Evolutionary conservation across 2,113 vertebrate genomes (phyloP).

Genomic region (Zapornia atra): DNA sequence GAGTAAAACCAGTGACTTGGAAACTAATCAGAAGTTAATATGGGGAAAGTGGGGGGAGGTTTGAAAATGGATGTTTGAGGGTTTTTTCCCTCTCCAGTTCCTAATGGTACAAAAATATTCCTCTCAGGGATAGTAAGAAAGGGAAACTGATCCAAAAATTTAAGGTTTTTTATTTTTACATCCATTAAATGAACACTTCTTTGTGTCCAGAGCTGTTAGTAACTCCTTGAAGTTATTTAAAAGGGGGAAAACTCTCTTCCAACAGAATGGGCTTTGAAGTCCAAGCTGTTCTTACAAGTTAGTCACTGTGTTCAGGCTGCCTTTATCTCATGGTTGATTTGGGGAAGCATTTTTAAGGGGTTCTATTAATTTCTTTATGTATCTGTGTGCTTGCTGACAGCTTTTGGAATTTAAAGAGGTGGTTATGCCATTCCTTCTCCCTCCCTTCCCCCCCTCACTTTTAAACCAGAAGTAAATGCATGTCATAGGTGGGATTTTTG

Average conservation of each 20-base stretch:
- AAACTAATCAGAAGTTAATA: background rate
- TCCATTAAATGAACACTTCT: background rate
- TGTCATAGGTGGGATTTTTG: background rate
- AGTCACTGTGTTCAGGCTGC: background rate
- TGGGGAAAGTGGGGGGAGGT: fast-evolving
- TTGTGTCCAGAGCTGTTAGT: background rate
- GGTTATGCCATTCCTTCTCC: background rate
- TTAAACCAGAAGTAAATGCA: background rate
- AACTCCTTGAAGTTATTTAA: background rate
- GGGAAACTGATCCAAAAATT: background rate
- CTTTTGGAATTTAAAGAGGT: background rate
- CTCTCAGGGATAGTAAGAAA: background rate
- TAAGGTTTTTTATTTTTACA: background rate
- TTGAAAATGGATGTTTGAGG: background rate
- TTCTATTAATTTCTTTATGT: background rate
- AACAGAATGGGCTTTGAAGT: background rate
- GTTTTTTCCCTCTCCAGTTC: background rate
- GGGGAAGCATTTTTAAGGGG: background rate
- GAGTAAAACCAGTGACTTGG: background rate
- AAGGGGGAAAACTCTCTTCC: background rate
- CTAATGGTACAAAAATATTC: background rate
- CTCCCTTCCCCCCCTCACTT: fast-evolving
- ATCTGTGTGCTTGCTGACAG: background rate
- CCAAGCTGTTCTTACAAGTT: background rate
- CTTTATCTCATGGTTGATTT: background rate